Base-by-base conservation (phyloP, 2,797 vertebrate genomes). In the Tinamus major region DNA sequence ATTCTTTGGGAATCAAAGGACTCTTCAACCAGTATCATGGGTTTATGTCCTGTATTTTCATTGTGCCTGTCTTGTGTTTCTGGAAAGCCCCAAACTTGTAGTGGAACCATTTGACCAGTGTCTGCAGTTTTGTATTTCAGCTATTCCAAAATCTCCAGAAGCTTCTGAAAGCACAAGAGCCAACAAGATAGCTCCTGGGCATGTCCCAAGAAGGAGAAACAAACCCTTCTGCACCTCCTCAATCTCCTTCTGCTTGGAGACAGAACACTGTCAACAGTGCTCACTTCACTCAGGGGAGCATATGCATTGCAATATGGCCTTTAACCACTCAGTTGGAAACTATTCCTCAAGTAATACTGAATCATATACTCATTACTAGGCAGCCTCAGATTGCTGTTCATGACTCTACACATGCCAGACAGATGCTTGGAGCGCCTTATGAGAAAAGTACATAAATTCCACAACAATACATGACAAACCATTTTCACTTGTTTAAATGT, bases 211-310 rank as follows among this genome's bases (percentile, higher is more conserved):
- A 23, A 19, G 78, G 72, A 83, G 90, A 87, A 74, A 67, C 65
- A n/a, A 0, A 7, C n/a, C 58, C 72, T 89, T 93, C 87, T 87
- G 89, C 62, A 59, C 86, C 81, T 94, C 69, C 37, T 95, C 78
- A 92, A 3, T 89, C 79, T 93, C 84, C 72, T 92, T 96, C 85
- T 95, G 92, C 90, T 94, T 90, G 76, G 78, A 89, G 94, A 91
- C 42, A 44, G n/a, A 95, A 44, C 51, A 68, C 63, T 93, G 90
- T 87, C 84, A 93, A 90, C 82, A 94, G 41, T 11, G 4, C 90
- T 93, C 69, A 86, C 69, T 93, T 90, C 71, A 37, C 87, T 83
- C 78, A 44, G 58, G 72, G 67, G 79, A 95, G 49, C 95, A 93
- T 92, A 95, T 95, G 95, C 39, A 87, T 79, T 0, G 1, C 92